Base-by-base conservation (phyloP, 2,113 vertebrate genomes). In the Labeo rohita region DNA sequence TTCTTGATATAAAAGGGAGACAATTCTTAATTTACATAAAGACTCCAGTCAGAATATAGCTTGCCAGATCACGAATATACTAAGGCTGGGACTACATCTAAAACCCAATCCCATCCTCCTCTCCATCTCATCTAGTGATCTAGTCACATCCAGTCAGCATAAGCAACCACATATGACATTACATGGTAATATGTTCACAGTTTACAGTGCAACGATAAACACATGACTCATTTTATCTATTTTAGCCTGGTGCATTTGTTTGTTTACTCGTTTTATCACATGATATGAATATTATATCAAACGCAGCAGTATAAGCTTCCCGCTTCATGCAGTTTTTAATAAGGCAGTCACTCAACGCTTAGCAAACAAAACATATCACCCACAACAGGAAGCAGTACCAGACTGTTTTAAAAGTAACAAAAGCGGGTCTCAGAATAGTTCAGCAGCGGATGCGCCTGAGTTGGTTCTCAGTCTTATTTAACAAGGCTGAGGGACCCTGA, bases 381-480 rank as follows among this genome's bases (percentile, higher is more conserved):
- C 12, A 3, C 61, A 47, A 66, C 21, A 66, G 43, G 0, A 61
- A 61, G 45, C 11, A 28, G 10, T 5, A 13, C 18, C 80, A 82
- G 63, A 66, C 63, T 21, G 80, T 63, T 52, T 68, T 82, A 68
- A 68, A 52, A 68, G 23, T 23, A 82, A 68, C 61, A 82, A 28
- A 34, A 52, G 39, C 56, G 1, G 47, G 45, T 52, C 80, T 82
- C 63, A 21, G 49, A 70, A 82, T 70, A 70, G 47, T 82, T 68
- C 8, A 52, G 18, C 45, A 21, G 15, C 15, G 1, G 78, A 49
- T 9, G 43, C 8, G 6, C 59, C 65, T 18, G 39, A 80, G 59
- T 16, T 47, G 78, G 10, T 63, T 65, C 47, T 80, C 59, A 47
- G 78, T 47, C 79, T 80, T 65, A 80, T 80, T 80, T 70, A 70